Conservation (phyloP, 2,888 invertebrate genomes). For the Opisthograptis luteolata region DNA sequence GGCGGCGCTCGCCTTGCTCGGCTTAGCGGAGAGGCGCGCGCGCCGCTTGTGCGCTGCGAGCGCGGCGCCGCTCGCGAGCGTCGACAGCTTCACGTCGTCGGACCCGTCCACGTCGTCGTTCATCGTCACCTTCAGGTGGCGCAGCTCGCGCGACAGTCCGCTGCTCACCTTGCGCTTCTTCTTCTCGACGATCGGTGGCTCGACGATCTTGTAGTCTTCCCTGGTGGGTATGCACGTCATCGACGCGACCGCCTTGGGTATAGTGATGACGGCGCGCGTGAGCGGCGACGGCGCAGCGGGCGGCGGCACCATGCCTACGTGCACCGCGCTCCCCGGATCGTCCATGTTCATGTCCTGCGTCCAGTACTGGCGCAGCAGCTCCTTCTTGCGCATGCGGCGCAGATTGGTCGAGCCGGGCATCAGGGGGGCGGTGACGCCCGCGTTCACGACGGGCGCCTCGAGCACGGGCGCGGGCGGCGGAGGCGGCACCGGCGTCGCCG, state of each 20-base stretch:
- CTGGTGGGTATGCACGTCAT: slow-evolving; percentile 94
- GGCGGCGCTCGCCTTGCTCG: slow-evolving; percentile 48
- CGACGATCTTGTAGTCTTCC: slow-evolving; percentile 90
- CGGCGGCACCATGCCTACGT: slow-evolving; percentile 78
- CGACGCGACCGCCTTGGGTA: slow-evolving; percentile 95
- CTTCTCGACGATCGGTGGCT: slow-evolving; percentile 85
- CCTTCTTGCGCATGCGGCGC: slow-evolving; percentile 95
- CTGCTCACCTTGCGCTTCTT: slow-evolving; percentile 86
- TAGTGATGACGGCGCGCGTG: slow-evolving; percentile 89
- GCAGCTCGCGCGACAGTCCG: slow-evolving; percentile 84
- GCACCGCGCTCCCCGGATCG: slow-evolving; percentile 85
- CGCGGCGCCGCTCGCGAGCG: slow-evolving; percentile 45
- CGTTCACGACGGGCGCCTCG: slow-evolving; percentile 66
- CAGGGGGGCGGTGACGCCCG: slow-evolving; percentile 68
- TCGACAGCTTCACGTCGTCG: slow-evolving; percentile 65
- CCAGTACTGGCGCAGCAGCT: slow-evolving; percentile 91
- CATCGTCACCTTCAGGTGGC: slow-evolving; percentile 85
- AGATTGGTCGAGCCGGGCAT: slow-evolving; percentile 89
- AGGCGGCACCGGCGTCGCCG: slow-evolving; percentile 84
- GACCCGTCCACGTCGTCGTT: slow-evolving; percentile 81
- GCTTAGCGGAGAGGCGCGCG: slow-evolving; percentile 59
- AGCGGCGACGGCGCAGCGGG: slow-evolving; percentile 85
- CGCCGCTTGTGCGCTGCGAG: slow-evolving; percentile 60
- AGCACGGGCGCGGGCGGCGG: slow-evolving; percentile 67
- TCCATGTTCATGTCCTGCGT: slow-evolving; percentile 95